Percentiles rank a stretch among this genome's conserved stretches.
Evolutionary conservation across 2,888 invertebrate genomes (phyloP).

Genomic region (Clivina fossor): DNA sequence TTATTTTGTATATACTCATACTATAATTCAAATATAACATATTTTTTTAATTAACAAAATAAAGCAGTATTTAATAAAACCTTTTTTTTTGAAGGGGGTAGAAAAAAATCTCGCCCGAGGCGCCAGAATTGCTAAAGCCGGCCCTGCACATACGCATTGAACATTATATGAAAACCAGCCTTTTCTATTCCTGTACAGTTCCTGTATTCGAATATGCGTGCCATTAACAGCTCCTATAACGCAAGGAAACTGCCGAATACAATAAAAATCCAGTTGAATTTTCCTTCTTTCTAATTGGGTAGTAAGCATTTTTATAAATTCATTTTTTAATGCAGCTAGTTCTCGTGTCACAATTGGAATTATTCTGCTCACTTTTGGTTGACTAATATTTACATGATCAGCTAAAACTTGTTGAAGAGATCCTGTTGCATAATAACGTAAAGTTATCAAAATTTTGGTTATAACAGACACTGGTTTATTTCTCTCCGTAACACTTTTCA

Average conservation of each 20-base stretch:
- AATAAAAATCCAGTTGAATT: neutral
- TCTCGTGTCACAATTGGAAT: neutral
- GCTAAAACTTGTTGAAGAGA: too few relatives aligned
- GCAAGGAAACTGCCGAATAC: too few relatives aligned
- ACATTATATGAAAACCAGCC: too few relatives aligned
- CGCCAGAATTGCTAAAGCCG: too few relatives aligned
- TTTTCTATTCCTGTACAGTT: neutral
- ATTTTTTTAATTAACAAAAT: too few relatives aligned
- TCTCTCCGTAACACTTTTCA: neutral
- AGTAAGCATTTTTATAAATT: neutral
- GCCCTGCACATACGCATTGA: too few relatives aligned
- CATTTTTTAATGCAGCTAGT: neutral
- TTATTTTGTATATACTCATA: too few relatives aligned
- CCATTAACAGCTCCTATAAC: neutral
- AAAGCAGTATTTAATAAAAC: too few relatives aligned
- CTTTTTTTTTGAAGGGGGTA: neutral
- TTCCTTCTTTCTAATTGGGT: neutral
- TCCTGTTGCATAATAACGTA: too few relatives aligned
- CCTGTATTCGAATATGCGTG: neutral
- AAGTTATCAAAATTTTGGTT: neutral
- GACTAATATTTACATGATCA: neutral
- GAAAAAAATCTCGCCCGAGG: too few relatives aligned
- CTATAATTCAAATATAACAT: too few relatives aligned
- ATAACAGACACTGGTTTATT: neutral
- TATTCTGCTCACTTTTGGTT: neutral